Conservation (phyloP, 1,140 invertebrate species). For the Sweltsa coloradensis region DNA sequence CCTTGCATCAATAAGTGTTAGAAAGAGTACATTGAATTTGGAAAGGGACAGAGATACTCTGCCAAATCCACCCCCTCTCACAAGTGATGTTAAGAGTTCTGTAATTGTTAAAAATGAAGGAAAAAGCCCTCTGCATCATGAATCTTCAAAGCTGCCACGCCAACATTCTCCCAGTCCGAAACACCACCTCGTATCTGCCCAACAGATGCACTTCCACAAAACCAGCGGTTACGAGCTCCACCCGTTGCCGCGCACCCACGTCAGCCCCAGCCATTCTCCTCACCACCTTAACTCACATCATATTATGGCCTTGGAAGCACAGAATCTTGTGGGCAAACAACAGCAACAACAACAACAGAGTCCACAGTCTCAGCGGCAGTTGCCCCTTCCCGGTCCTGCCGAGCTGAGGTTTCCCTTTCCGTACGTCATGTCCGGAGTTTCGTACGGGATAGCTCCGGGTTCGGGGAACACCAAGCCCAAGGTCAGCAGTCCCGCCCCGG, state of each 20-base stretch:
- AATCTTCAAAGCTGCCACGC: constrained; percentile 40
- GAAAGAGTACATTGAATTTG: constrained; percentile 1
- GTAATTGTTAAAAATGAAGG: constrained; percentile 67
- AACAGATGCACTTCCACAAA: too few species aligned
- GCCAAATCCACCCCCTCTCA: constrained; percentile 43
- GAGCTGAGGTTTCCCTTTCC: constrained; percentile 15
- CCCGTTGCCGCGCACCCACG: constrained; percentile 31
- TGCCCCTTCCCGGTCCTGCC: constrained; percentile 17
- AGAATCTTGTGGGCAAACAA: constrained; percentile 19
- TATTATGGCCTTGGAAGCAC: constrained; percentile 7
- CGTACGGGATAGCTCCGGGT: constrained; percentile 25
- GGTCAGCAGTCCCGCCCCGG: constrained; percentile 65
- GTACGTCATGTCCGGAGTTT: not conserved
- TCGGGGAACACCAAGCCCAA: constrained; percentile 42
- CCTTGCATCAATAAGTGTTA: not conserved
- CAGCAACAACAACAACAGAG: constrained; percentile 18
- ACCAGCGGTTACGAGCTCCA: constrained; percentile 14
- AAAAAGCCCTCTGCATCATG: constrained; percentile 38
- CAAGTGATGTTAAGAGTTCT: constrained; percentile 56
- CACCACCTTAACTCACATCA: constrained; percentile 30
- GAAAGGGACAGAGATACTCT: constrained; percentile 18
- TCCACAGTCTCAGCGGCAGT: constrained; percentile 13
- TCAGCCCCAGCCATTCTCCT: constrained; percentile 40
- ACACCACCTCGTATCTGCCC: too few species aligned
- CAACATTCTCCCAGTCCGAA: constrained; percentile 49